Evolutionary conservation across 1,140 invertebrate genomes (phyloP).

Genomic region (Eupeodes corollae): DNA sequence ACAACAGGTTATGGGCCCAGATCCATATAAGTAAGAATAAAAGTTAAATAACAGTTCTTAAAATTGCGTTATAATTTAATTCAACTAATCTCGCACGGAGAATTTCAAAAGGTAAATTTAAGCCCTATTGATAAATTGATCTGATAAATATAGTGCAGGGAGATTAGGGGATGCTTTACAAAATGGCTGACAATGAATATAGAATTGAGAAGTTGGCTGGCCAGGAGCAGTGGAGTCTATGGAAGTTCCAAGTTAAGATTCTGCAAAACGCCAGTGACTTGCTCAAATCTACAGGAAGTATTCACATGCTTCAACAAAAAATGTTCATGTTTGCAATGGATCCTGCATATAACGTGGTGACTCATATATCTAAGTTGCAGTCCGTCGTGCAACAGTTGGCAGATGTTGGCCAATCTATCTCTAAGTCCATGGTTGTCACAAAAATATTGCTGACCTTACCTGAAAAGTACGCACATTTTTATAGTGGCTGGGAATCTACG

Average conservation of each 20-base stretch:
- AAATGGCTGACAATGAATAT: too few species aligned
- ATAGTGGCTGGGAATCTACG: too few species aligned
- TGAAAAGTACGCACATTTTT: conserved; percentile 16
- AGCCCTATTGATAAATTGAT: too few species aligned
- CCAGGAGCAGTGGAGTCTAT: conserved; percentile 10
- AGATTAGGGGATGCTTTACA: too few species aligned
- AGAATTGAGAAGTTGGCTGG: conserved; percentile 7
- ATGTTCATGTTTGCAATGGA: conserved; percentile 19
- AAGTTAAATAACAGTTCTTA: too few species aligned
- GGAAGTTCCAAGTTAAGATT: conserved; percentile 16
- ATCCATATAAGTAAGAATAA: too few species aligned
- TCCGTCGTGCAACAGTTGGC: conserved; percentile 11
- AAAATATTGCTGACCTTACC: conserved; percentile 28
- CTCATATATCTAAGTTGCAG: conserved; percentile 13
- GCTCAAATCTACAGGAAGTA: conserved; percentile 26
- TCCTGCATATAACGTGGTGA: conserved; percentile 8
- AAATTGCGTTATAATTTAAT: too few species aligned
- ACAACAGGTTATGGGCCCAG: too few species aligned
- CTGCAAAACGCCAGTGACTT: too few species aligned
- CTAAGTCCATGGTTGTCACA: conserved; percentile 20
- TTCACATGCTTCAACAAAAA: conserved; percentile 29
- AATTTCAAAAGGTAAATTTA: too few species aligned
- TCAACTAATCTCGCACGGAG: too few species aligned
- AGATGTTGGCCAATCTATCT: conserved; percentile 15
- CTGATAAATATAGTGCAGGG: too few species aligned